These are phyloP conservation scores for Puntigrus tetrazona DNA, from an alignment of 2,113 vertebrate genomes.

Conservation along the genomic window DNA sequence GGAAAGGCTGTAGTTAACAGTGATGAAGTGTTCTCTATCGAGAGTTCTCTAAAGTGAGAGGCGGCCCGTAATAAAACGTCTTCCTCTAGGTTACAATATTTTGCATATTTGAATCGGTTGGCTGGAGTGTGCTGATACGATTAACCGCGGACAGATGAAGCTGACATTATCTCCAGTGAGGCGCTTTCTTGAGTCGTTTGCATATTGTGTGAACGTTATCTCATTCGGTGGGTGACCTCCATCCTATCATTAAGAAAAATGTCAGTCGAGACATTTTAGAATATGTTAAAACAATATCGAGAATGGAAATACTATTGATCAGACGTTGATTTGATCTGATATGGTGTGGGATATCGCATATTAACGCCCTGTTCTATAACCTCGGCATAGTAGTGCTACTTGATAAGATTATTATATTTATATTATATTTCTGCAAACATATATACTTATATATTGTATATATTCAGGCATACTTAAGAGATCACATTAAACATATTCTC, in stretches of 20 bases:
- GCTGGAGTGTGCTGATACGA: slow-evolving; percentile 13
- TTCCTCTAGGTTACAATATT: slow-evolving; percentile 1
- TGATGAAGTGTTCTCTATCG: too few species aligned
- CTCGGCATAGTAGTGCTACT: too few species aligned
- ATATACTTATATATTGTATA: too few species aligned
- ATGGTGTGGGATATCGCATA: neutral
- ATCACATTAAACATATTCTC: too few species aligned
- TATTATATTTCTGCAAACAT: too few species aligned
- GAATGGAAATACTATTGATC: neutral
- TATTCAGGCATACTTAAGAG: too few species aligned
- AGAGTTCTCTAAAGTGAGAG: too few species aligned
- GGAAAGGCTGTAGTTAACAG: too few species aligned
- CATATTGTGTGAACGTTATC: slow-evolving; percentile 42
- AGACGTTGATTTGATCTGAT: neutral
- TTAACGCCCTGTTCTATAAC: too few species aligned
- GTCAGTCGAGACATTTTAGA: too few species aligned
- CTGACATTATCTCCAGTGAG: neutral
- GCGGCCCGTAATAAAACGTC: neutral
- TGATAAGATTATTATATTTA: too few species aligned
- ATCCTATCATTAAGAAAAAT: neutral
- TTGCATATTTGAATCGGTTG: slow-evolving; percentile 47
- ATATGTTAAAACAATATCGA: neutral
- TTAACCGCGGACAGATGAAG: neutral
- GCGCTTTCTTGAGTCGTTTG: slow-evolving; percentile 1
- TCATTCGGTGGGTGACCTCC: neutral